Conservation (phyloP, 2,888 invertebrate genomes). For the Apamea epomidion region DNA sequence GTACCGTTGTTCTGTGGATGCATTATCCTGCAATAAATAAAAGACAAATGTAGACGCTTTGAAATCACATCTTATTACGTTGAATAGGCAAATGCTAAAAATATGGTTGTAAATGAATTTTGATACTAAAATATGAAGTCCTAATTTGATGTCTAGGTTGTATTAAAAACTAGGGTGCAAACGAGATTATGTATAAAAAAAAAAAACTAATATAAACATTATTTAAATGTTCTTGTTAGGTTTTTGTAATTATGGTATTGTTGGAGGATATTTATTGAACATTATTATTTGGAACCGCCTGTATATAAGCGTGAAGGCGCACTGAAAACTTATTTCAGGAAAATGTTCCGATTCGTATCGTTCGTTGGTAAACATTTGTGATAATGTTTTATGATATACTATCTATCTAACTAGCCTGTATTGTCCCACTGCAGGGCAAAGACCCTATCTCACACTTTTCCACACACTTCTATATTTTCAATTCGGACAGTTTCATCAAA, state of each 20-base stretch:
- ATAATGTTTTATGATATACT: not conserved
- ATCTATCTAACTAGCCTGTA: no score
- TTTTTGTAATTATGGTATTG: conserved; percentile 32
- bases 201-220: conserved; percentile 21
- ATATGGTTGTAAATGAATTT: conserved; percentile 25
- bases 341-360: not conserved
- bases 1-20: not conserved
- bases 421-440: no score
- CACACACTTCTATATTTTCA: no score
- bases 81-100: conserved; percentile 1
- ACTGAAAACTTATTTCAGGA: not conserved
- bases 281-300: conserved; percentile 62
- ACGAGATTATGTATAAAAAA: conserved; percentile 48
- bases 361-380: not conserved
- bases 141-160: conserved; percentile 13
- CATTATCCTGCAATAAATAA: conserved; percentile 22
- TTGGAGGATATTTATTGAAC: conserved; percentile 42
- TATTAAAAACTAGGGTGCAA: conserved; percentile 19
- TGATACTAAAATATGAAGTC: conserved; percentile 23
- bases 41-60: conserved; percentile 30
- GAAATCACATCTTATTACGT: not conserved
- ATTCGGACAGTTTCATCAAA: conserved; percentile 3
- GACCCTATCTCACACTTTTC: no score
- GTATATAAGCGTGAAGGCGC: conserved; percentile 14
- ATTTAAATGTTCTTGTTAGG: conserved; percentile 33